Evolutionary conservation across 37 sponge, comb jelly and placozoan species (phyloP), one percentile per base, ranked within the genome.

Genomic region (Halisarca cf. caerulea): DNA sequence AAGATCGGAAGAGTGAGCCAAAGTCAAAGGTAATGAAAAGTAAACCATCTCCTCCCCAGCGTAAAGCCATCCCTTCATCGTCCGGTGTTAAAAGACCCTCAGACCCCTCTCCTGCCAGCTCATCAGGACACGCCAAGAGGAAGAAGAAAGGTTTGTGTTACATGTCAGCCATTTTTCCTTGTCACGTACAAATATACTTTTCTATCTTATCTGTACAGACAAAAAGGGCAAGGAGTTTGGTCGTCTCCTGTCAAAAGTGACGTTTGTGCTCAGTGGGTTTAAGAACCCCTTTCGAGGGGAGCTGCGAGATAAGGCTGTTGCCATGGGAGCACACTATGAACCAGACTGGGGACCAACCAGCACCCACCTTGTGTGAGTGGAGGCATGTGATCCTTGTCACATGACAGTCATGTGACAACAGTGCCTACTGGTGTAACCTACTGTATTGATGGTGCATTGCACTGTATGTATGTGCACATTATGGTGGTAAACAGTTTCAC

Each of bases 261-360:
- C 84, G 44, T 90, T 94, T 85, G 88, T 75, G 0, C 83, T 97
- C 43, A 94, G 95, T 87, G 97, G 97, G n/a, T 97, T 90, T 78
- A 88, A 97, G 95, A 97, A 97, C 77, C 97, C 97, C 0, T 85
- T 72, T 33, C 84, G 97, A 23, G 91, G 90, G 3, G 66, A 92
- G 44, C 83, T 97, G 82, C 84, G 97, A 32, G 89, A 86, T 34
- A 94, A 97, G 79, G 92, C 87, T 0, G 20, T 88, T 45, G 88
- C 85, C 37, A 85, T 96, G 90, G 97, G 97, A 2, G 97, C 88
- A 18, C 41, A 83, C 33, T 96, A 91, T 59, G 79, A 86, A 51
- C 77, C 93, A 8, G 91, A 97, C 86, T 97, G 95, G 97, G 82
- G 80, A 24, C 54, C 79, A 20, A 45, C 47, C 51, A 94, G 95